phyloP scores from a whole-genome alignment of 2,888 invertebrate species.

The Drosophila flavopinicola region DNA sequence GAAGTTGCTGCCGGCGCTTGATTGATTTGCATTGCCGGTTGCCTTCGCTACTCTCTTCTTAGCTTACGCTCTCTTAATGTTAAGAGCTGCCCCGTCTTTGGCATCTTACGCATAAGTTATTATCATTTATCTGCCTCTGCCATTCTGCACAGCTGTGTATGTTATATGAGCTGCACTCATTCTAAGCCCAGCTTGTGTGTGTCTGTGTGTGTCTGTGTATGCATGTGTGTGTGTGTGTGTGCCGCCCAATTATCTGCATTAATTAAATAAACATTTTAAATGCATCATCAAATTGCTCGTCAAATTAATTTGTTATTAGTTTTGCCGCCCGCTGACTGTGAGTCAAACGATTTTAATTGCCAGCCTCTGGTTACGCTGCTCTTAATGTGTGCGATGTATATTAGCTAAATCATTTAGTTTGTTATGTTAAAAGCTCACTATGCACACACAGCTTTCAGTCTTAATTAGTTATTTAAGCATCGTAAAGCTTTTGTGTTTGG shows the following conservation, averaged over 20 bases:
- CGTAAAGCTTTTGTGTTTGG: background rate
- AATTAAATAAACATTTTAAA: conserved; percentile 73
- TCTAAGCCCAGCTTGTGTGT: too few relatives aligned
- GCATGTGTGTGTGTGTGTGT: background rate
- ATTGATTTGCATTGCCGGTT: conserved; percentile 69
- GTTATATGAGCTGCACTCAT: too few relatives aligned
- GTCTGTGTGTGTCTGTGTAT: background rate
- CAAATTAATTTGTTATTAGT: conserved; percentile 70
- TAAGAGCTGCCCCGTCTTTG: background rate
- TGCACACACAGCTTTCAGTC: background rate
- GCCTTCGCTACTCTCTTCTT: conserved; percentile 42
- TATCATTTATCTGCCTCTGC: conserved; percentile 1
- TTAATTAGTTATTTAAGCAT: background rate
- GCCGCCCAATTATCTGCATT: conserved; percentile 62
- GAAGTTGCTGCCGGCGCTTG: conserved; percentile 17
- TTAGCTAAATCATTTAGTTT: conserved; percentile 20
- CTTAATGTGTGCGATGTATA: conserved; percentile 8
- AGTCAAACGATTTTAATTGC: conserved; percentile 65
- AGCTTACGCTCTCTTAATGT: conserved; percentile 1
- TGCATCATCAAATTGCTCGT: conserved; percentile 64
- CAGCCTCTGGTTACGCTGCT: conserved; percentile 18
- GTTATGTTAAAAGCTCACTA: background rate
- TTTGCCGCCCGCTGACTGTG: conserved; percentile 37
- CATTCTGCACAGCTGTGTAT: conserved; percentile 1
- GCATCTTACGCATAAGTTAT: background rate